phyloP scores from a whole-genome alignment of 1,140 invertebrate species.

The Drosophila lacertosa region DNA sequence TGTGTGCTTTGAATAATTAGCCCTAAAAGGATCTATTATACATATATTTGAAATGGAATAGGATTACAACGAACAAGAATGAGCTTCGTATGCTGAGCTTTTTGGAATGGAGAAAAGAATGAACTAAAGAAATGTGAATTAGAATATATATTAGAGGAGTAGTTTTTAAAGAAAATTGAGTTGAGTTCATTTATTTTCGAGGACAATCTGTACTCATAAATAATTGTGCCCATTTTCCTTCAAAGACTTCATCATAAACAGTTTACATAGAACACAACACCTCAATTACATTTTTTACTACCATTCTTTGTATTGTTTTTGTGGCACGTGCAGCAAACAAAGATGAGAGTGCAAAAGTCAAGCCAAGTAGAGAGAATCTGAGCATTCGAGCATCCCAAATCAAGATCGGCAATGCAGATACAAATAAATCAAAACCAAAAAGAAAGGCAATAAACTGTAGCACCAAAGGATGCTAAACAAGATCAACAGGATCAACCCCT shows the following conservation, averaged over 20 bases:
- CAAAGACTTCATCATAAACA: neutral
- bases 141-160: too few species aligned
- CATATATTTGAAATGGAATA: slow-evolving; percentile 5
- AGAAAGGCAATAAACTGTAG: slow-evolving; percentile 20
- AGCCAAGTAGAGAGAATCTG: slow-evolving; percentile 53
- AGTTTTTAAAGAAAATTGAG: too few species aligned
- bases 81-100: neutral
- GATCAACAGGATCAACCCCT: slow-evolving; percentile 79
- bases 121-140: too few species aligned
- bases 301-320: neutral
- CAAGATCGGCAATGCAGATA: slow-evolving; percentile 53
- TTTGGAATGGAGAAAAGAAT: too few species aligned
- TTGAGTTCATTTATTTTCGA: too few species aligned
- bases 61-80: neutral
- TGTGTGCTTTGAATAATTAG: slow-evolving; percentile 63
- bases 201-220: too few species aligned
- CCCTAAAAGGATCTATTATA: slow-evolving; percentile 49
- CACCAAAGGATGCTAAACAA: slow-evolving; percentile 39
- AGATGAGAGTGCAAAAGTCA: slow-evolving; percentile 81
- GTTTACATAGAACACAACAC: slow-evolving; percentile 7
- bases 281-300: neutral
- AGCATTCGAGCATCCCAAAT: slow-evolving; percentile 61
- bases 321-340: slow-evolving; percentile 61
- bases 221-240: too few species aligned
- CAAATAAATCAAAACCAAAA: slow-evolving; percentile 65